Base-by-base conservation (phyloP, 2,888 invertebrate species). In the Andrena minutula region DNA sequence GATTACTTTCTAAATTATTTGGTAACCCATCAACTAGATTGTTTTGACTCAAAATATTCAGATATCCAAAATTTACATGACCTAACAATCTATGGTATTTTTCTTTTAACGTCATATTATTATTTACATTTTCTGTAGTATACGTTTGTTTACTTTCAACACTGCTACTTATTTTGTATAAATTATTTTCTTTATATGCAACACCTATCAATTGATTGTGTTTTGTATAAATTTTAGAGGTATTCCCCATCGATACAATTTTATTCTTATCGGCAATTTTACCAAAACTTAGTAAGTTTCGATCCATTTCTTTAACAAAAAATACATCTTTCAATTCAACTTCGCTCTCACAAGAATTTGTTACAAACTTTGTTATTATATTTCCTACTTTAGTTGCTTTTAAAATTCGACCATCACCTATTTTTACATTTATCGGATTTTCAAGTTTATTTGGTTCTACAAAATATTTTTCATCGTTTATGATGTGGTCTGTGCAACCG, bases 61-160 rank as follows among this genome's bases (percentile, higher is more conserved):
- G 53, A 75, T 84, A 82, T 8, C 81, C 61, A 68, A 89, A 88
- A 65, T 86, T 88, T 65, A 87, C 69, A 61, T 89, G 84, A 0
- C 84, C 87, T 26, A 88, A 65, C 0, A 66, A 58, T 8, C 81
- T 68, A 77, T 89, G 88, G 69, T 28, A 86, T 78, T 77, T 89
- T 76, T 87, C 87, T 73, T 87, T 80, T 16, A 53, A 8, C 6
- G 73, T 65, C 51, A 80, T 32, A 32, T 32, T 28, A 41, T 47
- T 78, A 5, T 7, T 8, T n/a, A 60, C 5, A 30, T 49, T 30
- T 26, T 71, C 75, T 26, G 32, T 76, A 32, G 28, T 30, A 32
- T 47, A 35, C 3, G 63, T 63, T 20, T 70, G 28, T n/a, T n/a
- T 2, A 2, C 16, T 66, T 23, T 65, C 28, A n/a, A 68, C 10